Evolutionary conservation across 1,140 invertebrate species (phyloP).

Genomic region (Carcinoscorpius rotundicauda): DNA sequence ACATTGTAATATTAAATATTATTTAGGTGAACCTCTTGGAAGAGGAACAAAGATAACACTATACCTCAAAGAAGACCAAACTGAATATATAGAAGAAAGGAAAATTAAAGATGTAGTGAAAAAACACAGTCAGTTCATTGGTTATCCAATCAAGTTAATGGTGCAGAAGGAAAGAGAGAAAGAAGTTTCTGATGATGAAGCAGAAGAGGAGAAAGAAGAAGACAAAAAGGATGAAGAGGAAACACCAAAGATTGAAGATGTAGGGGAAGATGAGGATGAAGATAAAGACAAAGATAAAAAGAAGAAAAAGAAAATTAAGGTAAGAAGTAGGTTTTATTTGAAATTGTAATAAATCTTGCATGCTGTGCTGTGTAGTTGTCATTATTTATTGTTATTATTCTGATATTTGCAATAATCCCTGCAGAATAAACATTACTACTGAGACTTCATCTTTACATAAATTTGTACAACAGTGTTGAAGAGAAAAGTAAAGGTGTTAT

Average conservation of each 20-base stretch:
- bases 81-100: conserved; percentile 80
- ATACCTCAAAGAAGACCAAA: conserved; percentile 81
- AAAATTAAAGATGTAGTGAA: conserved; percentile 95
- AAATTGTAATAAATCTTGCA: too few species aligned
- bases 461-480: too few species aligned
- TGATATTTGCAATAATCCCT: too few species aligned
- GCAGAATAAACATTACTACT: too few species aligned
- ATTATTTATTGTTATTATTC: too few species aligned
- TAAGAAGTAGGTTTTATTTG: too few species aligned
- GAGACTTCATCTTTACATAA: too few species aligned
- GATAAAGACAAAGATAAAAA: conserved; percentile 68
- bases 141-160: conserved; percentile 91
- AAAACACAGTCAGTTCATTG: conserved; percentile 99
- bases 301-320: conserved; percentile 87
- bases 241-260: conserved; percentile 84
- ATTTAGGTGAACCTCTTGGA: conserved; percentile 51
- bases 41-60: conserved; percentile 82
- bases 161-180: conserved; percentile 92
- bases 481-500: too few species aligned
- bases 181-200: conserved; percentile 81
- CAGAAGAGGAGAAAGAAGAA: conserved; percentile 51
- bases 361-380: too few species aligned
- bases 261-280: conserved; percentile 69
- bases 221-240: conserved; percentile 55
- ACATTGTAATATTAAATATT: neutral